Conservation (phyloP, 2,888 invertebrate genomes). For the Xanthorhoe designata region DNA sequence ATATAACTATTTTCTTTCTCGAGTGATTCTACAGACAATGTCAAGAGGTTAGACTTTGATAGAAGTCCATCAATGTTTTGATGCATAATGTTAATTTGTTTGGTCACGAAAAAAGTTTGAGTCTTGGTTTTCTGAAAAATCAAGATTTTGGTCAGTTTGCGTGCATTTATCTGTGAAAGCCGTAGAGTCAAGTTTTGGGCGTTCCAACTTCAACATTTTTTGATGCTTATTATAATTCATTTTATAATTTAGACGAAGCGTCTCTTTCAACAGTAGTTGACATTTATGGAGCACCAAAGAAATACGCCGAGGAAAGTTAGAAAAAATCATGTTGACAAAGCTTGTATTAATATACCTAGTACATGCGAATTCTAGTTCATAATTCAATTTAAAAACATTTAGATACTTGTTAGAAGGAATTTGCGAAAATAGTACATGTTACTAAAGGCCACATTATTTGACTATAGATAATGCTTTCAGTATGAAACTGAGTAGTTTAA, state of each 20-base stretch:
- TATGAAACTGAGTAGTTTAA: too few relatives aligned
- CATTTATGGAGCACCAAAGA: neutral
- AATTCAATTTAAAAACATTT: neutral
- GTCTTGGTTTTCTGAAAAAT: too few relatives aligned
- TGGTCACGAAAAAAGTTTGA: too few relatives aligned
- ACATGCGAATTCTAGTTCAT: neutral
- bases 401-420: neutral
- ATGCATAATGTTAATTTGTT: too few relatives aligned
- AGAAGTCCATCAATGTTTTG: too few relatives aligned
- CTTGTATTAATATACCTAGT: neutral
- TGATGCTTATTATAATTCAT: neutral
- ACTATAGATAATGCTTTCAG: too few relatives aligned
- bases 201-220: neutral
- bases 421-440: neutral
- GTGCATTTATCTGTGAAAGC: too few relatives aligned
- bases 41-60: too few relatives aligned
- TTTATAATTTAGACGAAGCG: neutral
- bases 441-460: too few relatives aligned
- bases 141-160: too few relatives aligned
- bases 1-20: too few relatives aligned
- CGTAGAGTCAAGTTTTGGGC: neutral
- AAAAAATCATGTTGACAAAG: neutral
- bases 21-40: too few relatives aligned
- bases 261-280: neutral
- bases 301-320: neutral